phyloP scores from a whole-genome alignment of 2,113 vertebrate species.

The Carassius auratus region DNA sequence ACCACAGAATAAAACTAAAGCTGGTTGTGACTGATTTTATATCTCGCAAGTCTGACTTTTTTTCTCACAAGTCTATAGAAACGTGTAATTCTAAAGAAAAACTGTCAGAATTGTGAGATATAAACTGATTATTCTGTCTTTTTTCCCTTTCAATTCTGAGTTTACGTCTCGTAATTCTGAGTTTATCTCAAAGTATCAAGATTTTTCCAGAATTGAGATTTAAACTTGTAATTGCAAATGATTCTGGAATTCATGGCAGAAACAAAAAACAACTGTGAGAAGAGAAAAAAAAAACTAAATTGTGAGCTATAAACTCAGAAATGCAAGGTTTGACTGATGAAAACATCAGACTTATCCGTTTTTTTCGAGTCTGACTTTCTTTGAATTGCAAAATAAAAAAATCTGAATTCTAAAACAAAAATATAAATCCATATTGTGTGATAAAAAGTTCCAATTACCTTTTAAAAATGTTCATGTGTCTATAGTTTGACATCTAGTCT shows the following conservation, averaged over 20 bases:
- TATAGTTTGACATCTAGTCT: not conserved
- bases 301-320: not conserved
- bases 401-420: not conserved
- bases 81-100: not conserved
- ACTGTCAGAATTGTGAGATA: not conserved
- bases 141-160: not conserved
- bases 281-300: no score
- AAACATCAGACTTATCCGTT: not conserved
- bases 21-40: not conserved
- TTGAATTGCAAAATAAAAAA: not conserved
- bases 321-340: no score
- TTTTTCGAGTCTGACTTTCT: not conserved
- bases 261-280: not conserved
- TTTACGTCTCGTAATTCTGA: not conserved
- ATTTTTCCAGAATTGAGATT: not conserved
- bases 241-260: not conserved
- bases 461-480: not conserved
- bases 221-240: not conserved
- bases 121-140: not conserved
- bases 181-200: not conserved
- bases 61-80: not conserved
- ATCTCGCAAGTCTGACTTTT: not conserved
- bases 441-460: not conserved
- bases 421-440: not conserved
- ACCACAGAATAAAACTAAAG: not conserved